Evolutionary conservation across 2,797 vertebrate genomes (phyloP).

Genomic region (Apodemus agrarius): DNA sequence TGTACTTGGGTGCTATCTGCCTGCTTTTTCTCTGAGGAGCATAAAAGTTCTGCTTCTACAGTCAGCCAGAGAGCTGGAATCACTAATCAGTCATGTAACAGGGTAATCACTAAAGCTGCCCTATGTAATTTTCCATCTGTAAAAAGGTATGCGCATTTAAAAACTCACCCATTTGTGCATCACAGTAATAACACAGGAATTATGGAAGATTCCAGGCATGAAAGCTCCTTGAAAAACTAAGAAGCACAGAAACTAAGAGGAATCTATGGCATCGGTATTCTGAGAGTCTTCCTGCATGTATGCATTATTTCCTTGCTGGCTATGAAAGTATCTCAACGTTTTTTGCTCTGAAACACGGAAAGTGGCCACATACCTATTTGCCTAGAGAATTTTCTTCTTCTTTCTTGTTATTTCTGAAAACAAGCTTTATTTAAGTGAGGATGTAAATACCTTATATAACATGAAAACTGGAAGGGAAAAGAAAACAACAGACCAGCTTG

Average conservation of each 20-base stretch:
- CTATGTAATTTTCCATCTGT: background rate
- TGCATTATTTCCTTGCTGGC: background rate
- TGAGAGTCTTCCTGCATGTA: background rate
- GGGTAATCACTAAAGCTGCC: background rate
- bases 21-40: background rate
- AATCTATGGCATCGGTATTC: background rate
- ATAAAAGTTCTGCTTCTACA: slow-evolving; percentile 1
- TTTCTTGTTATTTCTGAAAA: slow-evolving; percentile 81
- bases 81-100: background rate
- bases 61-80: background rate
- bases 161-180: slow-evolving; percentile 25
- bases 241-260: slow-evolving; percentile 3
- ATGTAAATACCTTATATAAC: slow-evolving; percentile 88
- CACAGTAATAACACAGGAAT: background rate
- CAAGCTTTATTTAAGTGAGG: slow-evolving; percentile 88
- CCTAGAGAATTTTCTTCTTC: background rate
- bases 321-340: background rate
- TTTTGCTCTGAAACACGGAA: background rate
- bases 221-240: slow-evolving; percentile 33
- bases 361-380: background rate
- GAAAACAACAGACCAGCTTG: slow-evolving; percentile 66
- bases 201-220: slow-evolving; percentile 32
- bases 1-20: background rate
- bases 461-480: slow-evolving; percentile 76
- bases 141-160: slow-evolving; percentile 14